These are phyloP conservation scores for Empidonax traillii DNA, from an alignment of 2,113 vertebrate species.

Conservation along the genomic window DNA sequence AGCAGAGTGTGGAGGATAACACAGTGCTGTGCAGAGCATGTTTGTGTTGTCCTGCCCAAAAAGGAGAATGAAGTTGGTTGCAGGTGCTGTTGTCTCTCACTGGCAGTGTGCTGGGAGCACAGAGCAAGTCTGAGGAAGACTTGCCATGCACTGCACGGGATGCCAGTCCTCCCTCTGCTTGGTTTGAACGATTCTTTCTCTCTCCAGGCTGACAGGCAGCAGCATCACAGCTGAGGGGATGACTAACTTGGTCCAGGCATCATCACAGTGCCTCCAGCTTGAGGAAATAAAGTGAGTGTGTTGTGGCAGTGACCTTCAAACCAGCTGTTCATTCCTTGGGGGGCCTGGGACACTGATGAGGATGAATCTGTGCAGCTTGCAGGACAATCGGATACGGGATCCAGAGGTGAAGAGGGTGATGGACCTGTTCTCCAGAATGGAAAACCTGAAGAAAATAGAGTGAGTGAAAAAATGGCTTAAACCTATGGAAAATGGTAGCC, in stretches of 20 bases:
- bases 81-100: not conserved
- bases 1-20: not conserved
- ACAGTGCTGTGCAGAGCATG: fast-evolving
- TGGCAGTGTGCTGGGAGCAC: not conserved
- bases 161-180: not conserved
- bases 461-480: constrained; percentile 69
- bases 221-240: constrained; percentile 78
- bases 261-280: constrained; percentile 75
- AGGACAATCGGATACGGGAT: constrained; percentile 80
- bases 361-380: constrained; percentile 72
- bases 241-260: constrained; percentile 70
- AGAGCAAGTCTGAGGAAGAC: not conserved
- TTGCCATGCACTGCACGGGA: fast-evolving
- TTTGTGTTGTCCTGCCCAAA: not conserved
- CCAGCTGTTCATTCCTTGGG: fast-evolving
- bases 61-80: not conserved
- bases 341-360: not conserved
- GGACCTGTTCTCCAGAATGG: constrained; percentile 71
- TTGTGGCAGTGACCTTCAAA: not conserved
- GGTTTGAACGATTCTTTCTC: not conserved
- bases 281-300: constrained; percentile 84
- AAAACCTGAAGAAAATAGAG: constrained; percentile 72
- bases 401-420: constrained; percentile 61
- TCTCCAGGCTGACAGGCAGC: constrained; percentile 77
- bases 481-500: not conserved